These are phyloP conservation scores for Paradoxurus hermaphroditus DNA, from an alignment of 2,113 vertebrate species.

Conservation along the genomic window DNA sequence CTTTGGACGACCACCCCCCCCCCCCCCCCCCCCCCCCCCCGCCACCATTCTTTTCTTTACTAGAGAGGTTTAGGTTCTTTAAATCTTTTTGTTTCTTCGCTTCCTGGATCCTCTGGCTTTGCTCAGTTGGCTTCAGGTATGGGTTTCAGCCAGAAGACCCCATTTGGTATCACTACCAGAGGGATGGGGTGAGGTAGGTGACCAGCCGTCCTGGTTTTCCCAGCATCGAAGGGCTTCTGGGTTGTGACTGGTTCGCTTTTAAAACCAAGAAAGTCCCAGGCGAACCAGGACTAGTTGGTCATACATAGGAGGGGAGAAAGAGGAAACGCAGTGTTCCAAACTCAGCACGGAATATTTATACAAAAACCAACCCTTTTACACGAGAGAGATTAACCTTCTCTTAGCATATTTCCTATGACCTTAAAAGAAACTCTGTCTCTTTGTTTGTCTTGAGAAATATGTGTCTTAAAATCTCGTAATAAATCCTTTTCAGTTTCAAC, in stretches of 20 bases:
- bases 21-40: neutral
- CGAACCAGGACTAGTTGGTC: neutral
- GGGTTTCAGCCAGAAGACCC: neutral
- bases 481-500: constrained; percentile 67
- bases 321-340: constrained; percentile 61
- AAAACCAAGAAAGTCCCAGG: neutral
- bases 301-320: neutral
- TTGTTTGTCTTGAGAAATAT: constrained; percentile 70
- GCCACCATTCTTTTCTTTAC: neutral
- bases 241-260: neutral
- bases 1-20: neutral
- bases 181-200: neutral
- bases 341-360: constrained; percentile 58
- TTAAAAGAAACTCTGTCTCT: constrained; percentile 60
- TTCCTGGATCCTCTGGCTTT: neutral
- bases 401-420: constrained; percentile 71
- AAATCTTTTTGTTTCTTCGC: neutral
- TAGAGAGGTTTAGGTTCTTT: neutral
- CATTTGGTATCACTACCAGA: neutral
- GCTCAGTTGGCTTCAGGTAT: neutral
- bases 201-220: neutral
- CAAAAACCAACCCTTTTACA: constrained; percentile 63
- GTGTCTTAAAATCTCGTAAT: constrained; percentile 64
- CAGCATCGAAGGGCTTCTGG: neutral
- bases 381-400: constrained; percentile 72